These are phyloP conservation scores for Bimastos eiseni DNA, from an alignment of 2,888 invertebrate species.

Conservation along the genomic window DNA sequence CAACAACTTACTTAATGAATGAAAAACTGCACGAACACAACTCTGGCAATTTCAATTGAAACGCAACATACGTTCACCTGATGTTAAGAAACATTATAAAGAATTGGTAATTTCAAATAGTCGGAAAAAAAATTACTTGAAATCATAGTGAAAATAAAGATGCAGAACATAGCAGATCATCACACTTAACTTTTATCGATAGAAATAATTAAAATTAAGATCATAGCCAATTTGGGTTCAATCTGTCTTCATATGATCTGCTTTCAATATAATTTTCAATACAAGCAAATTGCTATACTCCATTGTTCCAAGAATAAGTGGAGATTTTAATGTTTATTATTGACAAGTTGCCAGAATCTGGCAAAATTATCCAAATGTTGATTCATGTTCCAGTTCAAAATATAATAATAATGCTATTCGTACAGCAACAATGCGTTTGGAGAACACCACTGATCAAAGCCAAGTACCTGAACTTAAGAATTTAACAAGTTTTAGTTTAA, in stretches of 20 bases:
- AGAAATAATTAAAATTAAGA: neutral
- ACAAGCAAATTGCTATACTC: neutral
- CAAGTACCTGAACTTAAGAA: no score
- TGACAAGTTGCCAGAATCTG: neutral
- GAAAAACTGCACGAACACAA: no score
- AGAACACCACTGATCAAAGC: no score
- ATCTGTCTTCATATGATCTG: neutral
- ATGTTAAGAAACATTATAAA: no score
- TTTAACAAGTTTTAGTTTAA: neutral
- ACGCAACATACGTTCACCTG: no score
- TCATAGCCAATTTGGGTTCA: neutral
- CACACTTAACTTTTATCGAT: neutral
- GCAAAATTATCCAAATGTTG: no score
- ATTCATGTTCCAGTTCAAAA: no score
- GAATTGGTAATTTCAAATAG: neutral
- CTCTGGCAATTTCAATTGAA: no score
- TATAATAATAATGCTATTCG: no score
- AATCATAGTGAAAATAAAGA: neutral
- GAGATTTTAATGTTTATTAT: neutral
- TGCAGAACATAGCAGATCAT: neutral
- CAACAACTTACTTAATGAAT: no score
- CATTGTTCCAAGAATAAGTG: neutral
- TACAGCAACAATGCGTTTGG: no score
- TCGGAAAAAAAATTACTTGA: neutral
- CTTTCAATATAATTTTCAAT: neutral